Evolutionary conservation across 2,113 vertebrate genomes (phyloP).

Genomic region (Sphyrna mokarran): DNA sequence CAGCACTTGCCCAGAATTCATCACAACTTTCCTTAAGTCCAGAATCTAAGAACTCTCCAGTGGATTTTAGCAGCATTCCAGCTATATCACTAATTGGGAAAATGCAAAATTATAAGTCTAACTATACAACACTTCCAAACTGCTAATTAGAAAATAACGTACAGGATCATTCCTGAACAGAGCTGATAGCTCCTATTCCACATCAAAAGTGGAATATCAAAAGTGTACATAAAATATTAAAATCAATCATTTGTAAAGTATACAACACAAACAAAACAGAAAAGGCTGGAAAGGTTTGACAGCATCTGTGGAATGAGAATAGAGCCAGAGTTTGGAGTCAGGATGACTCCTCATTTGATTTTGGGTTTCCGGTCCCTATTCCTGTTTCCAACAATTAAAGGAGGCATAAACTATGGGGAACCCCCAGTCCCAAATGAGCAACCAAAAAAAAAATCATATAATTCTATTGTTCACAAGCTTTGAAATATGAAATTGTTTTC

Average conservation of each 20-base stretch:
- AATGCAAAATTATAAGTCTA: background rate
- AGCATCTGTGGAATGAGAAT: too few relatives aligned
- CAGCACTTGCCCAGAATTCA: slow-evolving; percentile 81
- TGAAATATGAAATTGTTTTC: too few relatives aligned
- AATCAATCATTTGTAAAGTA: background rate
- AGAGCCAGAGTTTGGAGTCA: too few relatives aligned
- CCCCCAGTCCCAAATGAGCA: too few relatives aligned
- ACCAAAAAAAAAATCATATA: too few relatives aligned
- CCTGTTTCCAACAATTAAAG: too few relatives aligned
- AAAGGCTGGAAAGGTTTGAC: too few relatives aligned
- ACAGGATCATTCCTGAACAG: background rate
- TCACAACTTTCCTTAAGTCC: slow-evolving; percentile 83
- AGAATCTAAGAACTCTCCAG: slow-evolving; percentile 83
- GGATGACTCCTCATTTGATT: too few relatives aligned
- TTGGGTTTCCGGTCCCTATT: too few relatives aligned
- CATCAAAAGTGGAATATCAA: background rate
- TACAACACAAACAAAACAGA: background rate
- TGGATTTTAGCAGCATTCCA: slow-evolving; percentile 91
- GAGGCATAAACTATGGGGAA: too few relatives aligned
- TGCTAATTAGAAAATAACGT: background rate
- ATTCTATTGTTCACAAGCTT: too few relatives aligned
- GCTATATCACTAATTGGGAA: slow-evolving; percentile 77
- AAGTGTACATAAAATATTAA: background rate
- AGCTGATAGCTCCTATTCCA: background rate
- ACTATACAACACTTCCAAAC: background rate